Percentiles rank a stretch among this genome's conserved stretches.
These are phyloP conservation scores for Micromesistius poutassou DNA, from an alignment of 2,797 vertebrate genomes.

Conservation along the genomic window DNA sequence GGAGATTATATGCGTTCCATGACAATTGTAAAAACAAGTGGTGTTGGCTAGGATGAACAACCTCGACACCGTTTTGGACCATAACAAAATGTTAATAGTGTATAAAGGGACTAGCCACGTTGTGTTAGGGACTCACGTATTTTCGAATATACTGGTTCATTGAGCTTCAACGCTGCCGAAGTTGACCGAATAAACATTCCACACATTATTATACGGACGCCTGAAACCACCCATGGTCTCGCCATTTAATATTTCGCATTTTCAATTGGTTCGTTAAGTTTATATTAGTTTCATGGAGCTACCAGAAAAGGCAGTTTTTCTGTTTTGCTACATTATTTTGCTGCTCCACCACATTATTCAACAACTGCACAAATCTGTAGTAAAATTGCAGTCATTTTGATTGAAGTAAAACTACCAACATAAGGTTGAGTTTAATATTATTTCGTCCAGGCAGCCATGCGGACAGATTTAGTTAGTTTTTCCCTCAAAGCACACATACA, in stretches of 20 bases:
- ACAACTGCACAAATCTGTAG: background rate
- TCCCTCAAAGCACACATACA: background rate
- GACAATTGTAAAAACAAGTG: conserved; percentile 43
- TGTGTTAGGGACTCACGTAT: background rate
- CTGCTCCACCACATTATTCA: conserved; percentile 16
- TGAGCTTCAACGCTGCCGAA: background rate
- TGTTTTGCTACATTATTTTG: background rate
- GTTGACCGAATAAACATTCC: background rate
- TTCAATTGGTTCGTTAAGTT: conserved; percentile 8
- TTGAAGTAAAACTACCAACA: background rate
- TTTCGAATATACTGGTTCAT: background rate
- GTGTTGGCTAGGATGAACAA: background rate
- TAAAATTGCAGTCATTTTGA: background rate
- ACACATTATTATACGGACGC: background rate
- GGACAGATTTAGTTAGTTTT: background rate
- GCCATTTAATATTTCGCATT: background rate
- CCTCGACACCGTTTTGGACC: no score
- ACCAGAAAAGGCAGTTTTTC: conserved; percentile 34
- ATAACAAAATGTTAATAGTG: no score
- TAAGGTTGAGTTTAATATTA: background rate
- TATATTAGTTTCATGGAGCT: conserved; percentile 18
- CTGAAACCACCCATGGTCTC: background rate
- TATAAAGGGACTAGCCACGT: background rate
- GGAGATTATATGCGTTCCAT: conserved; percentile 39
- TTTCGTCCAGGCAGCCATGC: background rate